Evolutionary conservation across 2,888 invertebrate species (phyloP).

Genomic region (Trichopria drosophilae): DNA sequence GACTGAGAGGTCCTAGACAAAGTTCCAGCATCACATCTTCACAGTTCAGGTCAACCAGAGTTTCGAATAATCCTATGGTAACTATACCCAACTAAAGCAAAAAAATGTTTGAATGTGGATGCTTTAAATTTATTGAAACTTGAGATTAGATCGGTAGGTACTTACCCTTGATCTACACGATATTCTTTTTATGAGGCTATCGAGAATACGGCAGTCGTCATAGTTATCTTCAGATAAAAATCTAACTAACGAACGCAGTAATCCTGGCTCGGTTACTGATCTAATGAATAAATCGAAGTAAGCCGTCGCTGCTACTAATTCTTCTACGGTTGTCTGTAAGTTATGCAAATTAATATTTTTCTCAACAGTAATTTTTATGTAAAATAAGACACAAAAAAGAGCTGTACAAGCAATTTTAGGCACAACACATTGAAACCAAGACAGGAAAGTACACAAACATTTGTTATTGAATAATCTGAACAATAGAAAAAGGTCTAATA

Average conservation of each 20-base stretch:
- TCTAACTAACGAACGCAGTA: constrained; percentile 79
- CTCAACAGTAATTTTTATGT: too few relatives aligned
- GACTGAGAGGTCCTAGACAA: constrained; percentile 80
- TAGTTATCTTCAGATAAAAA: constrained; percentile 84
- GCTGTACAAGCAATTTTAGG: too few relatives aligned
- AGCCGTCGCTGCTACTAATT: constrained; percentile 89
- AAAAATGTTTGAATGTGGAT: constrained; percentile 14
- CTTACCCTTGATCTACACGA: constrained; percentile 70
- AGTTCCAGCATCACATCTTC: constrained; percentile 95
- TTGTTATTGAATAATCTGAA: too few relatives aligned
- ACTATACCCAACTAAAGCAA: constrained; percentile 76
- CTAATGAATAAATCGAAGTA: constrained; percentile 90
- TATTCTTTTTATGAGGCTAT: constrained; percentile 80
- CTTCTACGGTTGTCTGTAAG: constrained; percentile 82
- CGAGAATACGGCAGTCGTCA: constrained; percentile 80
- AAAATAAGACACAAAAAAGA: too few relatives aligned
- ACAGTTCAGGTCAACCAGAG: constrained; percentile 87
- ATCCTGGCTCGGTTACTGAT: constrained; percentile 81
- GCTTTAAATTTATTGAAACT: constrained; percentile 21
- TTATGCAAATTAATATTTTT: constrained; percentile 49
- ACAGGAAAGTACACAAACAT: too few relatives aligned
- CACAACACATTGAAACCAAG: too few relatives aligned
- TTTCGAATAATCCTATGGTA: constrained; percentile 87
- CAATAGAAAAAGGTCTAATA: too few relatives aligned
- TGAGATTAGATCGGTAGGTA: constrained; percentile 25